A percentile compares a stretch with the other conserved stretches of the same genome.
Evolutionary conservation across 2,113 vertebrate species (phyloP).

Genomic region (Cinclus cinclus): DNA sequence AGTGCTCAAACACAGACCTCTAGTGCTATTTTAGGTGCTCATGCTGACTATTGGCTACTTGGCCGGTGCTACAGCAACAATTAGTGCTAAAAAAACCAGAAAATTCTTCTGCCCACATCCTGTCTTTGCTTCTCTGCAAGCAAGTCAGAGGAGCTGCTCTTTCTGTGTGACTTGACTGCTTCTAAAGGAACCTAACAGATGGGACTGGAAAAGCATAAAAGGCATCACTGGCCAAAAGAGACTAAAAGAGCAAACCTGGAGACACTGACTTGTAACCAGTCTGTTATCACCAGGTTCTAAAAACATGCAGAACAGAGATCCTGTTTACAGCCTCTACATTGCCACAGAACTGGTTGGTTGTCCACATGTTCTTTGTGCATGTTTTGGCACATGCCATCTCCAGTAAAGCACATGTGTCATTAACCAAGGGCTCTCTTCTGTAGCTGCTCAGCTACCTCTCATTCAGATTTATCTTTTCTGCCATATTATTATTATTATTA

Average conservation of each 20-base stretch:
- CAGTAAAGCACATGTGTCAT: not conserved
- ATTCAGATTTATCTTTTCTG: not conserved
- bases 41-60: not conserved
- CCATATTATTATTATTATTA: too few relatives aligned
- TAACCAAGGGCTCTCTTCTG: not conserved
- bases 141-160: not conserved
- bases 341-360: not conserved
- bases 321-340: not conserved
- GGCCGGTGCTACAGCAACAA: not conserved
- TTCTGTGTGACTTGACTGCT: not conserved
- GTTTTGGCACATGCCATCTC: not conserved
- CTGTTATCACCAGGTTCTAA: not conserved
- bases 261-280: not conserved
- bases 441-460: not conserved
- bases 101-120: not conserved
- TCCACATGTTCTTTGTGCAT: fast-evolving
- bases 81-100: not conserved
- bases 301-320: not conserved
- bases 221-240: not conserved
- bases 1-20: not conserved
- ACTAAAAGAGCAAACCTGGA: not conserved
- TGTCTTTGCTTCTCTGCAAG: not conserved
- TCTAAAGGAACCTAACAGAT: not conserved
- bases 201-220: not conserved
- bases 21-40: not conserved